Evolutionary conservation across 2,113 vertebrate genomes (phyloP), one percentile per base, ranked within the genome.

Genomic region (Anguilla rostrata): DNA sequence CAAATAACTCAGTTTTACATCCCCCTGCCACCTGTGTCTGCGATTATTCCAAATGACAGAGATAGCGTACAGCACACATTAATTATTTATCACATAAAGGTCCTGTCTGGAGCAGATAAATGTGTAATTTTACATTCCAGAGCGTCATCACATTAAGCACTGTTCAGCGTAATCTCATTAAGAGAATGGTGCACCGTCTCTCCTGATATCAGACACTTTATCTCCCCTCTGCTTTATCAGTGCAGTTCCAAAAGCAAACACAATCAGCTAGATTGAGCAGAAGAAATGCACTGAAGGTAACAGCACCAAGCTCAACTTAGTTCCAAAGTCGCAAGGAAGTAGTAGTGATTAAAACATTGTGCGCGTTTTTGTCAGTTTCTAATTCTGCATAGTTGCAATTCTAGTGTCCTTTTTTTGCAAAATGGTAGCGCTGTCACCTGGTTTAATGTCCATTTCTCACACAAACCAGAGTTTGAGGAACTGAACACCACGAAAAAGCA

Each of bases 41-140:
- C 41, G 60, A 29, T 84, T 75, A 75, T 34, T 75, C 71, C 71
- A 34, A 66, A 84, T 63, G 56, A 85, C 84, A 90, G 89, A 88
- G 83, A 9, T 87, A 90, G 84, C 88, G 86, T 87, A 86, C 88
- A 89, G 16, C 78, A 41, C 78, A 90, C 91, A 91, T 94, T 92
- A 90, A 95, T 94, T 94, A 95, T 95, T 94, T 91, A 92, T 86
- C 86, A 84, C 75, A 86, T 83, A 83, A 87, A 89, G 84, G 57
- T 81, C 75, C 88, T 87, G 90, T 92, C 89, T 80, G 89, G 81
- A 86, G 79, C 89, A 89, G 93, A 94, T 93, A 92, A 93, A 92
- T 90, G 92, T 88, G 86, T 91, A 63, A 83, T 93, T 94, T 91
- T 91, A 92, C 89, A 92, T 92, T 90, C 79, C 53, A 29, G 87